phyloP scores from a whole-genome alignment of 2,888 invertebrate genomes.

The Parelbella ahira region DNA sequence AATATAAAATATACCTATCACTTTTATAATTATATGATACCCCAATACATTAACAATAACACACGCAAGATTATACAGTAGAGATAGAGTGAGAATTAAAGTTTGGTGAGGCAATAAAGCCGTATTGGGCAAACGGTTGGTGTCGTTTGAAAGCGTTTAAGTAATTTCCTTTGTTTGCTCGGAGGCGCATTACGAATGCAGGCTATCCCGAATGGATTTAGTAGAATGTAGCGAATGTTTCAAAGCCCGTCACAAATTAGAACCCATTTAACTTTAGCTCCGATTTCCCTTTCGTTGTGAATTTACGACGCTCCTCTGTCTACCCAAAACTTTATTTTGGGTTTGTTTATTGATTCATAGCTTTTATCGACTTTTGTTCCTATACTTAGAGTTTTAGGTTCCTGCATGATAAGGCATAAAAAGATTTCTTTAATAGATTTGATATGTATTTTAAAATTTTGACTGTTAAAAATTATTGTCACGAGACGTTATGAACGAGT shows the following conservation, averaged over 20 bases:
- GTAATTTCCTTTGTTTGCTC: constrained; percentile 13
- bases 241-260: constrained; percentile 21
- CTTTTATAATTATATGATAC: too few relatives aligned
- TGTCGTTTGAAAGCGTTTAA: constrained; percentile 4
- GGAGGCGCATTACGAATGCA: constrained; percentile 15
- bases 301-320: constrained; percentile 16
- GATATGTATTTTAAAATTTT: too few relatives aligned
- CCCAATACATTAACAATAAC: too few relatives aligned
- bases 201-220: constrained; percentile 8
- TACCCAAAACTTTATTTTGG: constrained; percentile 22
- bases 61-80: too few relatives aligned
- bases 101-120: too few relatives aligned
- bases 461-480: too few relatives aligned
- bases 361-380: constrained; percentile 7
- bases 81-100: not conserved
- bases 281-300: constrained; percentile 16
- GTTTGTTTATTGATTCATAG: constrained; percentile 25
- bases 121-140: not conserved
- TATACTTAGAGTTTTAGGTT: too few relatives aligned
- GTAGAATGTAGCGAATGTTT: constrained; percentile 17
- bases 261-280: constrained; percentile 16
- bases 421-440: too few relatives aligned
- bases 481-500: too few relatives aligned
- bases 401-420: too few relatives aligned
- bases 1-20: too few relatives aligned